A percentile compares a stretch with the other conserved stretches of the same genome.
Evolutionary conservation across 2,113 vertebrate species (phyloP).

Genomic region (Tautogolabrus adspersus): DNA sequence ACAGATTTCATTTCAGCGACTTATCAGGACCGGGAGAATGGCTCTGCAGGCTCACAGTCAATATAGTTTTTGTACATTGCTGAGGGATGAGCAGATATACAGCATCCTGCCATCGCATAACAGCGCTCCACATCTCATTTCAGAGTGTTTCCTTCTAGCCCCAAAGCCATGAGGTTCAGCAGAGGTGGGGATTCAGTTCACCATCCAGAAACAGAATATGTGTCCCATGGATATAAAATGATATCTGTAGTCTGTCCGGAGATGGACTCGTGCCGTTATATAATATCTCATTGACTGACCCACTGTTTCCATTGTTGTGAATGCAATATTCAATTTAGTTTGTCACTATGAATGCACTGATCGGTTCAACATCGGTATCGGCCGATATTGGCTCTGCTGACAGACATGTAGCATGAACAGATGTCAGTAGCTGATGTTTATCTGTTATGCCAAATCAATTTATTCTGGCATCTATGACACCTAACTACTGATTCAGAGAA

Average conservation of each 20-base stretch:
- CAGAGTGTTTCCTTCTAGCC: constrained; percentile 10
- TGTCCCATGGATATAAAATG: background rate
- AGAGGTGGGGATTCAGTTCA: background rate
- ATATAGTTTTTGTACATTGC: constrained; percentile 46
- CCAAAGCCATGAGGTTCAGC: constrained; percentile 7
- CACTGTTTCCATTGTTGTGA: too few species aligned
- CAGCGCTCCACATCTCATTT: constrained; percentile 40
- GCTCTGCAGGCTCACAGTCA: constrained; percentile 41
- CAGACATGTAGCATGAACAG: too few species aligned
- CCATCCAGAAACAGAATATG: background rate
- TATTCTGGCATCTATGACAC: too few species aligned
- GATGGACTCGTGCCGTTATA: background rate
- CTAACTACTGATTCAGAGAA: too few species aligned
- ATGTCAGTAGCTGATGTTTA: too few species aligned
- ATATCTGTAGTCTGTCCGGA: background rate
- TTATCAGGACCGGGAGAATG: constrained; percentile 36
- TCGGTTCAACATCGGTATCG: too few species aligned
- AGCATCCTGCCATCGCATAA: constrained; percentile 23
- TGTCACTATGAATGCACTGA: too few species aligned
- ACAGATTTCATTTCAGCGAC: constrained; percentile 51
- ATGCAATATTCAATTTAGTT: background rate
- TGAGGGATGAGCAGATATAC: constrained; percentile 54
- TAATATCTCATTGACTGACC: background rate
- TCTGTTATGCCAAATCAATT: too few species aligned
- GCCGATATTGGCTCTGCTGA: too few species aligned